Percentiles rank a stretch among this genome's conserved stretches.
phyloP scores from a whole-genome alignment of 2,113 vertebrate species.

The Pelusios castaneus region DNA sequence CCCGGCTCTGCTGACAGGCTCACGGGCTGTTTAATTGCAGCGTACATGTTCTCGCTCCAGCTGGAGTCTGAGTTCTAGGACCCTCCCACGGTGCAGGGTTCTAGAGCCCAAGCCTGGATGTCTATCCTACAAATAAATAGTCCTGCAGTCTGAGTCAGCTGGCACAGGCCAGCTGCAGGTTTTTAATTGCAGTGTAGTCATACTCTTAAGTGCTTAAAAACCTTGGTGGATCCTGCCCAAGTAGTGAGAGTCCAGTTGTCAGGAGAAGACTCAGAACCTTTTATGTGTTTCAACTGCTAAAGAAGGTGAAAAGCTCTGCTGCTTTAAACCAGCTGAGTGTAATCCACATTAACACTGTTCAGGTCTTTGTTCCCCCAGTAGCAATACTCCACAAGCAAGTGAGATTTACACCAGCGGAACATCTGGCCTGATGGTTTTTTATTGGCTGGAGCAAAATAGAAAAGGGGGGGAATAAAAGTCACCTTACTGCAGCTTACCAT shows the following conservation, averaged over 20 bases:
- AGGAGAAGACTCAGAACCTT: not conserved
- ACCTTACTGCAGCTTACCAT: not conserved
- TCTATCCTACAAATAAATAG: not conserved
- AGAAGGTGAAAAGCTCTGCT: not conserved
- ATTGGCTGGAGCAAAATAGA: not conserved
- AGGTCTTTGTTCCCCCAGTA: not conserved
- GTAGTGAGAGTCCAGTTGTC: not conserved
- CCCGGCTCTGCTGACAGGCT: not conserved
- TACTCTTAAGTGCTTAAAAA: not conserved
- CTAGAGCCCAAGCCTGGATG: not conserved
- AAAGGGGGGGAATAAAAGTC: not conserved
- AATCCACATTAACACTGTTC: not conserved
- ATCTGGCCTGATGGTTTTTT: not conserved
- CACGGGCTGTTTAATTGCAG: not conserved
- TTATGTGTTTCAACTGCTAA: not conserved
- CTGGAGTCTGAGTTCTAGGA: not conserved
- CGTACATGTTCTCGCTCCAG: not conserved
- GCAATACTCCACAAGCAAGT: not conserved
- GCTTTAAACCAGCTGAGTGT: not conserved
- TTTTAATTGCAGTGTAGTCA: not conserved
- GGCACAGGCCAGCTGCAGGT: not conserved
- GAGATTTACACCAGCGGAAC: not conserved
- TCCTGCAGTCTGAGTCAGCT: not conserved
- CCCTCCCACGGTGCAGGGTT: not conserved
- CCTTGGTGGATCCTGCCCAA: not conserved